Evolutionary conservation across 2,113 vertebrate genomes (phyloP), one percentile per base, ranked within the genome.

Genomic region (Toxostoma redivivum): DNA sequence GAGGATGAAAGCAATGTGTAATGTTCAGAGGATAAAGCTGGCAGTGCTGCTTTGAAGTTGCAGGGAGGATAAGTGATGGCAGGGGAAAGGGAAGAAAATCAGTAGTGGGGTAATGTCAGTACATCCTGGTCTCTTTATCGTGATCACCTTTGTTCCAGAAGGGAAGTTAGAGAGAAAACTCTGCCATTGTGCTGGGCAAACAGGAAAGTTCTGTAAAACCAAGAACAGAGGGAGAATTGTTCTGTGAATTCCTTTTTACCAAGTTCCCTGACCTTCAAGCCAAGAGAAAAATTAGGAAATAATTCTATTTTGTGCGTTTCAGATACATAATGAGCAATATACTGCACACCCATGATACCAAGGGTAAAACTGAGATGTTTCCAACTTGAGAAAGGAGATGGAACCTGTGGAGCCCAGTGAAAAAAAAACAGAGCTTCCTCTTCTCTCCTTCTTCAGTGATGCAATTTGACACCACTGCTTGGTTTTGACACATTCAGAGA

Each of bases 51-150:
- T 73, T 27, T 72, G 58, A 64, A 54, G 12, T 47, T 88, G 30
- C 69, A 48, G 10, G n/a, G 47, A 37, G 50, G 40, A 18, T 47
- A 69, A 91, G 18, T 13, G 23, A 45, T 44, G n/a, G 37, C 2
- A 18, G n/a, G 35, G 19, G 4, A 51, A 67, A 80, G 57, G 33
- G 31, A 17, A 38, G 60, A 33, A 80, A 86, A 66, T 6, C 40
- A 76, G 28, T 31, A 67, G 15, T 24, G 58, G 10, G 11, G 4
- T 58, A 12, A 51, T 11, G 15, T 37, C 61, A 60, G 16, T 4
- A 11, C 2, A 1, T 50, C 53, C 62, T 57, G 53, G 10, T 35
- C 37, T 80, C 53, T 67, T 71, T 47, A 15, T 51, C 0, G 0
- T 14, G 8, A 38, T 92, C 62, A 22, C 30, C 27, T 74, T 77